Conservation (phyloP, 1,140 invertebrate genomes). For the Bombus waltoni region DNA sequence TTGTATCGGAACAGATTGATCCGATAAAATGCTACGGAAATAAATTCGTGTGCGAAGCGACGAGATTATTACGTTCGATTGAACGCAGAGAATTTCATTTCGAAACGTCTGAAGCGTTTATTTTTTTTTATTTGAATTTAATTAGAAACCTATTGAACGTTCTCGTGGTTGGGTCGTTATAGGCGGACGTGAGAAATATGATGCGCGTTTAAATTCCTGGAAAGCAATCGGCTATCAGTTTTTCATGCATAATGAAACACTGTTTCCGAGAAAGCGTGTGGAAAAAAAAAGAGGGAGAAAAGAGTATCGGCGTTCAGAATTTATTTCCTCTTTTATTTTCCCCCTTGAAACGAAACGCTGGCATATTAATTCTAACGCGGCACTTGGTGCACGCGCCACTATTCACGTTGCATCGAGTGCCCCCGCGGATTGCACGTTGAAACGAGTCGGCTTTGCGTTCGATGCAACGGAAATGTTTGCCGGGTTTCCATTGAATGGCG, state of each 20-base stretch:
- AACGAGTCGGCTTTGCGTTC: constrained; percentile 25
- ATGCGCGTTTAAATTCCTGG: neutral
- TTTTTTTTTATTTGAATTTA: neutral
- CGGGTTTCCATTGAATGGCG: constrained; percentile 58
- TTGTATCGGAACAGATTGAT: constrained; percentile 13
- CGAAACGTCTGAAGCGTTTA: neutral
- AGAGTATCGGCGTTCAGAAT: constrained; percentile 6
- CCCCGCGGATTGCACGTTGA: constrained; percentile 25
- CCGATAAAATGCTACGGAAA: neutral
- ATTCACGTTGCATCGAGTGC: constrained; percentile 25
- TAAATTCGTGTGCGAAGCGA: constrained; percentile 5
- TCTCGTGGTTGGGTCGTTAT: neutral
- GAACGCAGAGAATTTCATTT: neutral
- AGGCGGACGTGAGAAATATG: neutral
- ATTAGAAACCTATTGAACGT: neutral
- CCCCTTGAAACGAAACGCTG: constrained; percentile 18
- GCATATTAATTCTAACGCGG: constrained; percentile 50
- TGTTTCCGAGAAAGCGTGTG: neutral
- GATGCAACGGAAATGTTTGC: constrained; percentile 38
- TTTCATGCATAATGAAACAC: neutral
- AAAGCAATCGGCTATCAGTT: neutral
- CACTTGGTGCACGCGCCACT: constrained; percentile 35
- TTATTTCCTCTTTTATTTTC: constrained; percentile 41
- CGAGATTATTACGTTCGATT: neutral
- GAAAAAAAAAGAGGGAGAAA: neutral